phyloP scores from a whole-genome alignment of 2,888 invertebrate genomes.

The Halictus ligatus region DNA sequence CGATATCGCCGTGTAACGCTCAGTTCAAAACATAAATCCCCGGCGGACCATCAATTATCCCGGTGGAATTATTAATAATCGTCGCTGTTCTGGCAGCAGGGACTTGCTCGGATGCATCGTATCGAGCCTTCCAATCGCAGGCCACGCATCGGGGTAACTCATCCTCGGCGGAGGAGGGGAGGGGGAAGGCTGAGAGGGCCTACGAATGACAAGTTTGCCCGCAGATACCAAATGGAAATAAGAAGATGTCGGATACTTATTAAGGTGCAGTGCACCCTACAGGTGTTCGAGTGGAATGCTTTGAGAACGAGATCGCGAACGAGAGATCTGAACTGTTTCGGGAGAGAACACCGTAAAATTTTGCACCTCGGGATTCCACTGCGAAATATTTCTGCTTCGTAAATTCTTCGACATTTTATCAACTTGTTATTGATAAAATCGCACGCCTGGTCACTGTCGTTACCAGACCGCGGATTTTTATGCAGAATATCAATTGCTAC shows the following conservation, averaged over 20 bases:
- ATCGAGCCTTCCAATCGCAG: slow-evolving; percentile 61
- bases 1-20: slow-evolving; percentile 45
- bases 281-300: slow-evolving; percentile 65
- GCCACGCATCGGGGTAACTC: slow-evolving; percentile 54
- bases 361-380: neutral
- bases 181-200: slow-evolving; percentile 20
- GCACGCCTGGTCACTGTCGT: neutral
- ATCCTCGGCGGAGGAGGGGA: slow-evolving; percentile 9
- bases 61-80: slow-evolving; percentile 71
- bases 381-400: neutral
- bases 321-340: slow-evolving; percentile 16
- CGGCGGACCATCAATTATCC: slow-evolving; percentile 56
- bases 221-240: slow-evolving; percentile 47
- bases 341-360: slow-evolving; percentile 1
- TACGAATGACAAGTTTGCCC: slow-evolving; percentile 64
- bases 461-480: neutral
- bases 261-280: slow-evolving; percentile 70
- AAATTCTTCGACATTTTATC: neutral
- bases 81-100: slow-evolving; percentile 48
- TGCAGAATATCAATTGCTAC: too few relatives aligned
- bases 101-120: slow-evolving; percentile 45
- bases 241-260: slow-evolving; percentile 67
- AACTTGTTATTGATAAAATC: neutral
- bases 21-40: slow-evolving; percentile 45
- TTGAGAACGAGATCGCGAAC: slow-evolving; percentile 51